These are phyloP conservation scores for Solenopsis invicta DNA, from an alignment of 1,140 invertebrate species.

Conservation along the genomic window DNA sequence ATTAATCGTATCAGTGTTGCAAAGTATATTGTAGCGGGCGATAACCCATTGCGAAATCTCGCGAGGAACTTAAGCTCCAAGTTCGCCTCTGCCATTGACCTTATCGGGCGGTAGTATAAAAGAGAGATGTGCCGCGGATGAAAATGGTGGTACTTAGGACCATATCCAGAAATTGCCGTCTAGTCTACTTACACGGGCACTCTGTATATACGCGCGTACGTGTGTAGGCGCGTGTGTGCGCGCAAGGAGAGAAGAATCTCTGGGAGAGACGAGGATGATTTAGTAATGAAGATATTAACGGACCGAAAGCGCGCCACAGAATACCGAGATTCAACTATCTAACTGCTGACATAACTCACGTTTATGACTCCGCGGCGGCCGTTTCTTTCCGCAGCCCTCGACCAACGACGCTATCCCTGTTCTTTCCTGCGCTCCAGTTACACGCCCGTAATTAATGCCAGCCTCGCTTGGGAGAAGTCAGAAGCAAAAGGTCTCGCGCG, in stretches of 20 bases:
- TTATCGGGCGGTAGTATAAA: conserved; percentile 67
- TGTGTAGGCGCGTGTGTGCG: conserved; percentile 19
- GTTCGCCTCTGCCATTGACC: conserved; percentile 48
- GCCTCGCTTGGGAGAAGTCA: conserved; percentile 60
- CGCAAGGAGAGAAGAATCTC: conserved; percentile 62
- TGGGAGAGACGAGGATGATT: conserved; percentile 84
- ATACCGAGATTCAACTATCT: conserved; percentile 87
- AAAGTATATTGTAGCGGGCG: background rate
- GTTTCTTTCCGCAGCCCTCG: conserved; percentile 74
- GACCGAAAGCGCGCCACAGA: conserved; percentile 84
- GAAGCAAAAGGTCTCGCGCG: too few relatives aligned
- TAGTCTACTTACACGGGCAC: conserved; percentile 45
- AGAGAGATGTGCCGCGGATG: conserved; percentile 74
- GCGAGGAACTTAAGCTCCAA: conserved; percentile 18
- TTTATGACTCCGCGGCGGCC: conserved; percentile 84
- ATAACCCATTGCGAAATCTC: conserved; percentile 28
- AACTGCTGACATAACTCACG: conserved; percentile 86
- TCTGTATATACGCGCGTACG: background rate
- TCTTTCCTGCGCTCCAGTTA: conserved; percentile 61
- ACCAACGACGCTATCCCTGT: conserved; percentile 23
- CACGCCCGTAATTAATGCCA: conserved; percentile 69
- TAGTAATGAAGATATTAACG: conserved; percentile 87
- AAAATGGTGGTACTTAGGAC: conserved; percentile 68
- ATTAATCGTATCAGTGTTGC: background rate
- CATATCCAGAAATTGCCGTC: conserved; percentile 72